phyloP scores from a whole-genome alignment of 2,888 invertebrate genomes.

The Polymixis lichenea region DNA sequence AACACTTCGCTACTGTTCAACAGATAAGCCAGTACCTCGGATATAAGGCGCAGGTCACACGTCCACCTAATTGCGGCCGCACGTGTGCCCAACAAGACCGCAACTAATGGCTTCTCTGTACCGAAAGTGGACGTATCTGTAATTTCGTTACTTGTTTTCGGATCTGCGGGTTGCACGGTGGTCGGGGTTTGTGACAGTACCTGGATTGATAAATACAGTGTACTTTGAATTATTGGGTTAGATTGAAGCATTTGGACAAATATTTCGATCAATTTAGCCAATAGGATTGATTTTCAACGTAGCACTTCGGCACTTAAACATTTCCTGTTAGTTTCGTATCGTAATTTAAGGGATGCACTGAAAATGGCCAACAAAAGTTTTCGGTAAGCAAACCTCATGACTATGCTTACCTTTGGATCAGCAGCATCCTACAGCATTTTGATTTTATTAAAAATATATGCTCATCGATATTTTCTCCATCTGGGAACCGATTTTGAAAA shows the following conservation, averaged over 20 bases:
- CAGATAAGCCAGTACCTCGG: conserved; percentile 46
- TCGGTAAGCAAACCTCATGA: too few relatives aligned
- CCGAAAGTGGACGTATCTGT: conserved; percentile 54
- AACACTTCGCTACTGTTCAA: conserved; percentile 26
- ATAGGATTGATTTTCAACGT: too few relatives aligned
- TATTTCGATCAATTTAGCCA: too few relatives aligned
- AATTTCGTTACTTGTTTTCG: conserved; percentile 44
- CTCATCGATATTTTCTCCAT: too few relatives aligned
- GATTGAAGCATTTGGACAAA: background rate
- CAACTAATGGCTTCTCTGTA: conserved; percentile 66
- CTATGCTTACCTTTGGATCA: too few relatives aligned
- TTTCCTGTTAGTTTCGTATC: too few relatives aligned
- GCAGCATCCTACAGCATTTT: too few relatives aligned
- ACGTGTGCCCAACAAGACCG: conserved; percentile 67
- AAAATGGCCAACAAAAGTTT: too few relatives aligned
- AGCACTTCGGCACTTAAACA: too few relatives aligned
- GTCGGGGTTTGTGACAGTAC: conserved; percentile 6
- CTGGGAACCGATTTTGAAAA: too few relatives aligned
- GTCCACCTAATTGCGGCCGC: conserved; percentile 55
- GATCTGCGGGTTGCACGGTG: conserved; percentile 19
- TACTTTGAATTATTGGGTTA: background rate
- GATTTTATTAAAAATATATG: too few relatives aligned
- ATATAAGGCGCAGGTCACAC: conserved; percentile 57
- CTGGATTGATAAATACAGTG: conserved; percentile 29
- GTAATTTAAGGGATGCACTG: too few relatives aligned